Percentiles rank a stretch among this genome's conserved stretches.
phyloP scores from a whole-genome alignment of 2,113 vertebrate genomes.

The Orientallactaga bullata region DNA sequence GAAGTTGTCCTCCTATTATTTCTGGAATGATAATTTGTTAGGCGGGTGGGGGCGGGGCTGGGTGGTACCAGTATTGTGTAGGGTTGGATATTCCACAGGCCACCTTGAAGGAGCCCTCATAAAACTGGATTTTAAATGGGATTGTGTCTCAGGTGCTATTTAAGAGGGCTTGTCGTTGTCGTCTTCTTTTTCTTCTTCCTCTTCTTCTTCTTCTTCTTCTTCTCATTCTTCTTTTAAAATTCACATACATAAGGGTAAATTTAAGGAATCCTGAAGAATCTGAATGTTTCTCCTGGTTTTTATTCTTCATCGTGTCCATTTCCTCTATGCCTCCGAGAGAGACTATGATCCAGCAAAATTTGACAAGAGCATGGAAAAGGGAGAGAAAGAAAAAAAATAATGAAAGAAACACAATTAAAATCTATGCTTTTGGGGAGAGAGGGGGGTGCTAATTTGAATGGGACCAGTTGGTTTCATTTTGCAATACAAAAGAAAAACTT shows the following conservation, averaged over 20 bases:
- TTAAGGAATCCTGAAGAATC: background rate
- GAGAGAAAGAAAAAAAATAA: conserved; percentile 44
- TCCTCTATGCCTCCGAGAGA: background rate
- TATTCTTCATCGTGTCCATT: background rate
- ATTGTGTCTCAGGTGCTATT: background rate
- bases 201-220: background rate
- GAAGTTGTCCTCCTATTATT: conserved; percentile 40
- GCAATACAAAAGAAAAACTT: conserved; percentile 63
- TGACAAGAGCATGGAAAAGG: conserved; percentile 21
- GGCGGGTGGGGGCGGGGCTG: too few species aligned
- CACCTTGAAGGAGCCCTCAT: background rate
- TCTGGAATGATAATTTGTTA: conserved; percentile 31
- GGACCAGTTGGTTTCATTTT: conserved; percentile 36
- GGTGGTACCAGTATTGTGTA: too few species aligned
- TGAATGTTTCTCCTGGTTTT: background rate
- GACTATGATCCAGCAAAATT: conserved; percentile 32
- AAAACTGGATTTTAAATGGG: conserved; percentile 42
- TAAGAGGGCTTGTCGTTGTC: background rate
- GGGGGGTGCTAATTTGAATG: conserved; percentile 24
- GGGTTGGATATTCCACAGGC: background rate
- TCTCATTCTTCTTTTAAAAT: background rate
- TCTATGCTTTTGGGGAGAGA: conserved; percentile 25
- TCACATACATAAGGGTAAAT: background rate
- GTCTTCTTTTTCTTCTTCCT: background rate
- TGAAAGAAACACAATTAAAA: conserved; percentile 66